Base-by-base conservation (phyloP, 2,888 invertebrate genomes). In the Hermaeophaga mercurialis region DNA sequence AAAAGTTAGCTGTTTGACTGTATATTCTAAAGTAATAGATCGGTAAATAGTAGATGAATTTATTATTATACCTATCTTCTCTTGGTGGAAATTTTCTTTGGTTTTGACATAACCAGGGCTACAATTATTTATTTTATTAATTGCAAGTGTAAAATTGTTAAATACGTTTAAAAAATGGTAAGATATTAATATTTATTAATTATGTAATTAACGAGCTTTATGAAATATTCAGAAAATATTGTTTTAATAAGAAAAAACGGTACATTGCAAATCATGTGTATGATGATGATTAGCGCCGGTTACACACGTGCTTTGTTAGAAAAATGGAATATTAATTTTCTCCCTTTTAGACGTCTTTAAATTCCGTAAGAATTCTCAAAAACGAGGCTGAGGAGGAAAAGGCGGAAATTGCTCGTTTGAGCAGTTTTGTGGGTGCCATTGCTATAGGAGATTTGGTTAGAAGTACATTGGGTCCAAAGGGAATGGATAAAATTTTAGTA, bases 361-460 rank as follows among this genome's bases (percentile, higher is more conserved):
- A 96, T 80, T 96, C 97, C 49, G 89, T 97, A 28, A 86, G 95
- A 78, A 90, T 99, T 73, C 83, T 99, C 68, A 97, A 93, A 79
- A 86, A 90, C 81, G 95, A 96, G 67, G 98, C 98, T 0, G 96
- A 97, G 77, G 96, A 99, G 79, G 99, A 99, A 77, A 96, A 94
- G 75, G 94, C 91, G 14, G 99, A 99, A 80, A 90, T 92, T 72
- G 99, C 99, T 70, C 90, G 99, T 56, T 82, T 99, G 81, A 98
- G 98, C 58, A 94, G 95, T 69, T 99, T 99, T 76, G 91, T 98
- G 64, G 99, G 99, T 48, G 98, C 98, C 14, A 98, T 98, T 70
- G 97, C 98, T 9, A 94, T 99, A 72, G 99, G 99, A 22, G 99
- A 99, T 79, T 82, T 99, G 66, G 93, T 99, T 0, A 99, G 97